Evolutionary conservation across 23 tunicate species (phyloP).

Genomic region (Trididemnum clinides): DNA sequence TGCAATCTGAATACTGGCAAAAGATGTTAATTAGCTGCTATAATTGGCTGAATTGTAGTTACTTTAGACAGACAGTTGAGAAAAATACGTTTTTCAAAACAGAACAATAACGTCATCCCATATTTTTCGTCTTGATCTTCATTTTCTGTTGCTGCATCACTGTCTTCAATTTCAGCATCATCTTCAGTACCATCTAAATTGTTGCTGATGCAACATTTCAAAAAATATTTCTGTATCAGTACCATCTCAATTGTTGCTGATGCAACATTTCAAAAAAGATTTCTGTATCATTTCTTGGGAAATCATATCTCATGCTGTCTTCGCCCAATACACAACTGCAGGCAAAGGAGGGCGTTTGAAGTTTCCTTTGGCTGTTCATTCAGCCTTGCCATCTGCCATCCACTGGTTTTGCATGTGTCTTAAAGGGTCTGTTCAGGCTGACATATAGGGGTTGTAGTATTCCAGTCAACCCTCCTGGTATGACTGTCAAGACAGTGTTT

Average conservation of each 20-base stretch:
- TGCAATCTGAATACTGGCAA: too few species aligned
- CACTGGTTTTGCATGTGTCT: slow-evolving; percentile 3
- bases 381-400: slow-evolving; percentile 8
- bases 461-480: slow-evolving; percentile 15
- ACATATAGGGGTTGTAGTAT: slow-evolving; percentile 1
- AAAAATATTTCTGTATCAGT: neutral
- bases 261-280: slow-evolving; percentile 1
- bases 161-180: neutral
- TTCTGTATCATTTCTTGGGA: neutral
- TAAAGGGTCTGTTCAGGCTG: slow-evolving; percentile 17
- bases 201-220: slow-evolving; percentile 13
- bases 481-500: neutral
- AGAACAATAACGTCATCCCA: neutral
- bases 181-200: slow-evolving; percentile 13
- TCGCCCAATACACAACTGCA: slow-evolving; percentile 29
- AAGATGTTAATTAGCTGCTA: too few species aligned
- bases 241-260: slow-evolving; percentile 2
- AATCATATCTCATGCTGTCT: slow-evolving; percentile 10
- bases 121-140: neutral
- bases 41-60: too few species aligned
- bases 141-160: slow-evolving; percentile 4
- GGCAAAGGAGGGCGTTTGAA: slow-evolving; percentile 14
- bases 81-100: too few species aligned
- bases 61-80: too few species aligned
- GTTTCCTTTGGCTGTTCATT: slow-evolving; percentile 10